Base-by-base conservation (phyloP, 2,797 vertebrate genomes). In the Prunella strophiata region DNA sequence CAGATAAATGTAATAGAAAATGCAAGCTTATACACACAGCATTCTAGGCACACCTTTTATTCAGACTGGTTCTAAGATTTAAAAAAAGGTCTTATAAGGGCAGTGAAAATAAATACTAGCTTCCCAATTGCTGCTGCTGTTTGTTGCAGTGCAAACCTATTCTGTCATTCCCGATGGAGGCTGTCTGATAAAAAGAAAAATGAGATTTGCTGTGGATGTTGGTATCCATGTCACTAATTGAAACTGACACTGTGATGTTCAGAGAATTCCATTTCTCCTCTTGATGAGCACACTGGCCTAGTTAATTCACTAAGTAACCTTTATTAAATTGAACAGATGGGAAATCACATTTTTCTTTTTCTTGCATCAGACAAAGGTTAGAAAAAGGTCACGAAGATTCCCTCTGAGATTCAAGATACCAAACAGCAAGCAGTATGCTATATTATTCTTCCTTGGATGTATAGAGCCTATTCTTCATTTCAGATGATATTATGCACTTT, bases 231-330 rank as follows among this genome's bases (percentile, higher is more conserved):
- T 96, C 88, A 93, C 97, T 99, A 98, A 99, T 98, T 98, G 98
- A 98, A 98, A 98, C 96, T 98, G 98, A 98, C 97, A 80, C 95
- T 42, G 22, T 27, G 1, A 87, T 97, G 97, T 97, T 98, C 95
- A 88, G 97, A 98, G 98, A 97, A 97, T 98, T 95, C 82, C 92
- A 89, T 94, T 96, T 95, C 63, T 96, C 88, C 80, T 94, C 85
- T 82, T 92, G 82, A 97, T 94, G 96, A 97, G 96, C 95, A 96
- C 77, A 96, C 72, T 91, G 96, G 94, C 96, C 92, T 72, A 91
- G 98, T 97, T 98, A 98, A 98, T 98, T 98, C 91, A 96, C 97
- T 98, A 98, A 98, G 97, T 96, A 97, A 93, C 96, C 96, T 97
- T 98, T 98, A 98, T 99, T 98, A 98, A 98, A 99, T 98, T 98